Evolutionary conservation across 2,888 invertebrate genomes (phyloP), one percentile per base, ranked within the genome.

Genomic region (Chymomyza fuscimana): DNA sequence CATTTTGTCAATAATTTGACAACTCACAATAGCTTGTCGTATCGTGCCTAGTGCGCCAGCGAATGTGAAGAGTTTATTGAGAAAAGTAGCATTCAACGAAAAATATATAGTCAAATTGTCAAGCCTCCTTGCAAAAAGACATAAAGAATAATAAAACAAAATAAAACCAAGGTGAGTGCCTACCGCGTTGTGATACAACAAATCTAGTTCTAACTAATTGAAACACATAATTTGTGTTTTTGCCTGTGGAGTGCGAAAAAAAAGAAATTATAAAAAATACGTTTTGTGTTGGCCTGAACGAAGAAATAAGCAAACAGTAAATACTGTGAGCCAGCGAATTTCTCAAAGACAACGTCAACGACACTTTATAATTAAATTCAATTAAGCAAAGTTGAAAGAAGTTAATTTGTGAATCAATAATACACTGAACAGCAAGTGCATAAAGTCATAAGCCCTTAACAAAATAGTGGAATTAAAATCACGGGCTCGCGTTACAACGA

Each of bases 301-400:
- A 72, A 67, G 50, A 65, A 69, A 72, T 15, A 71, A 54, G 54
- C 10, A 74, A 60, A 65, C 69, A 29, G 63, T 67, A 73, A 66
- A 67, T 65, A 51, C 52, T 63, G 65, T 67, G 59, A 46, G 40
- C 40, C 40, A 65, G 54, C 66, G 22, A 62, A 51, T 29, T 16
- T 52, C 65, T 5, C 32, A 32, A 65, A 36, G 50, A 52, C 52
- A 22, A 16, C 51, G 51, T 73, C 79, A 76, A 72, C 74, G 80
- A 77, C 77, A 72, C 69, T 54, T 32, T 65, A 82, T 86, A 89
- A 88, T 89, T 89, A 89, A 89, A 87, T 86, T 89, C 89, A 89
- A 89, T 89, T 89, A 85, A 86, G 81, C 76, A 67, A 79, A 77
- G 78, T 76, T 78, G 64, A 67, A 77, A 75, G 80, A 74, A 78